Evolutionary conservation across 2,113 vertebrate genomes (phyloP).

Genomic region (Mobula hypostoma): DNA sequence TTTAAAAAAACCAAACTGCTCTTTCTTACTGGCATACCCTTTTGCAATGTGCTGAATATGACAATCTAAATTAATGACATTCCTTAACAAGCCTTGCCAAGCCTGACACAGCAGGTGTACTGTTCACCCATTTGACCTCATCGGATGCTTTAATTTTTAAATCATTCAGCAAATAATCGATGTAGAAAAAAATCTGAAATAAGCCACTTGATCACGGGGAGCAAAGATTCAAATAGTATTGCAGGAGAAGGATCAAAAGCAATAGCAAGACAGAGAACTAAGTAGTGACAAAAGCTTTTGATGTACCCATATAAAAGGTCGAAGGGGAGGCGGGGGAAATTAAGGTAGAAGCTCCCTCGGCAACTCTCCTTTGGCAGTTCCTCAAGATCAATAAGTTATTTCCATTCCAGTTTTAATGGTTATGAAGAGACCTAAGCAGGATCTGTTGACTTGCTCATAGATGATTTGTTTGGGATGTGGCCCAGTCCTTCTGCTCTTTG

Average conservation of each 20-base stretch:
- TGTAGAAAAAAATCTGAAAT: not conserved
- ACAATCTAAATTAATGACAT: not conserved
- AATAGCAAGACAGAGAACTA: not conserved
- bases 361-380: not conserved
- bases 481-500: too few species aligned
- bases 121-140: conserved; percentile 2
- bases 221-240: conserved; percentile 22
- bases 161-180: conserved; percentile 19
- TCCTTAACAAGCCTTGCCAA: not conserved
- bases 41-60: not conserved
- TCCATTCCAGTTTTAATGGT: too few species aligned
- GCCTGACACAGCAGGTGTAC: conserved; percentile 20
- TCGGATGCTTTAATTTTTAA: conserved; percentile 30
- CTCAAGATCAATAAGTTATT: too few species aligned
- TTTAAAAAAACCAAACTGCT: not conserved
- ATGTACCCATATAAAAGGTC: not conserved
- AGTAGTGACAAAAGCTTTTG: not conserved
- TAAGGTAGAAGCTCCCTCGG: not conserved
- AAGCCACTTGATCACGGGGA: not conserved
- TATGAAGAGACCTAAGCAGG: too few species aligned
- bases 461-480: too few species aligned
- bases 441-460: too few species aligned
- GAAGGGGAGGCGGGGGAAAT: not conserved
- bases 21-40: not conserved
- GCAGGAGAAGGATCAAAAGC: conserved; percentile 1